Percentiles rank a stretch among this genome's conserved stretches.
Conservation (phyloP, 2,113 vertebrate genomes). For the pig (Sus scrofa) region DNA sequence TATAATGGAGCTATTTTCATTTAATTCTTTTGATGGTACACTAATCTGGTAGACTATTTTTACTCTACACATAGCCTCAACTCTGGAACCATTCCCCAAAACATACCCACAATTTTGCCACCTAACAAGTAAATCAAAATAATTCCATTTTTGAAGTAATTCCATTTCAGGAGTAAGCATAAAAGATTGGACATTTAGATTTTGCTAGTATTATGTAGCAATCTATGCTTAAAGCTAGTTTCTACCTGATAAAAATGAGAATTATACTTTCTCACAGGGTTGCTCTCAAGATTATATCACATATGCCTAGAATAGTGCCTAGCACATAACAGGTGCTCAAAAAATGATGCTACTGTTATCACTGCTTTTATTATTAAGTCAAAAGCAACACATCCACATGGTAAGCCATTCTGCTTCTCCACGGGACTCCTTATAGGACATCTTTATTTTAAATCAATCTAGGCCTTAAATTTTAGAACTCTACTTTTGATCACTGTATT, state of each 20-base stretch:
- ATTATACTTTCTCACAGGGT: not conserved
- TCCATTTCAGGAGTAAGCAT: not conserved
- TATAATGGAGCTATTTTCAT: not conserved
- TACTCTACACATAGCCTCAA: not conserved
- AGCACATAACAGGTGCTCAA: not conserved
- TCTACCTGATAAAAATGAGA: not conserved
- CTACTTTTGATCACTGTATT: not conserved
- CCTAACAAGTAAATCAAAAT: conserved; percentile 40
- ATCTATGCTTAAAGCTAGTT: conserved; percentile 28
- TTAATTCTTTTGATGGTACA: conserved; percentile 33
- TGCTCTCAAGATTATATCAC: not conserved
- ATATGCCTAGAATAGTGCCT: not conserved
- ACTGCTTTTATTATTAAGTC: not conserved
- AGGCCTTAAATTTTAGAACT: not conserved
- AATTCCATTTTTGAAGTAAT: conserved; percentile 41
- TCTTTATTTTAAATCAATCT: not conserved
- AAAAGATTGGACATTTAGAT: not conserved
- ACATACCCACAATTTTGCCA: not conserved
- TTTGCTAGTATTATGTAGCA: not conserved
- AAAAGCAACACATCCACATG: not conserved
- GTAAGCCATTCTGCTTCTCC: not conserved
- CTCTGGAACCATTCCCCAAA: not conserved
- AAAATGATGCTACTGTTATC: not conserved
- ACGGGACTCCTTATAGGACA: not conserved
- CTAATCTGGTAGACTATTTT: not conserved